Percentiles rank a stretch among this genome's conserved stretches.
Evolutionary conservation across 2,113 vertebrate species (phyloP).

Genomic region (Microcebus lehilahytsara): DNA sequence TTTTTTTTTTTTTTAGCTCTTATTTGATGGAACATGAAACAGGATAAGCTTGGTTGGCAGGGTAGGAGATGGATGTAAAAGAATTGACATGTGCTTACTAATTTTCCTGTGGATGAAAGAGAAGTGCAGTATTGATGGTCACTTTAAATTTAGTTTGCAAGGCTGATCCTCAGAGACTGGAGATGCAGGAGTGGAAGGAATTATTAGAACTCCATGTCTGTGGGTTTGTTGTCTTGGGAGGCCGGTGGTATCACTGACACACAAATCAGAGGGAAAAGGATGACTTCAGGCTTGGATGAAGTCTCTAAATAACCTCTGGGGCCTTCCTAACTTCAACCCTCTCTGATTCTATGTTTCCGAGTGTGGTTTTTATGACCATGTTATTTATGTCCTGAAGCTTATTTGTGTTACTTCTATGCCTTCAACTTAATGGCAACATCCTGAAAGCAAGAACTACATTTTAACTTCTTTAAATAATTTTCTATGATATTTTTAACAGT

Average conservation of each 20-base stretch:
- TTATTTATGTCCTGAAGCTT: background rate
- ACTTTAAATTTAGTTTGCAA: background rate
- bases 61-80: background rate
- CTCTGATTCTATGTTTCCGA: background rate
- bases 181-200: conserved; percentile 30
- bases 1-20: background rate
- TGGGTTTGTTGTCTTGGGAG: conserved; percentile 49
- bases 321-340: background rate
- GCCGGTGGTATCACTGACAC: conserved; percentile 34
- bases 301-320: background rate
- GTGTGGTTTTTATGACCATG: conserved; percentile 17
- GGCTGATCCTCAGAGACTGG: background rate
- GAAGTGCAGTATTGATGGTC: background rate
- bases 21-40: background rate
- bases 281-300: conserved; percentile 53
- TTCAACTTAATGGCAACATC: background rate
- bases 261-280: background rate
- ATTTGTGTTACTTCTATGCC: background rate
- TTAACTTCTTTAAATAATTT: background rate
- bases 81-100: background rate
- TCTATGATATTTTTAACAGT: background rate
- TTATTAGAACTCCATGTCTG: background rate
- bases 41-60: background rate
- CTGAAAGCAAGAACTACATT: background rate
- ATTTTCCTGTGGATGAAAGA: background rate